Evolutionary conservation across 2,113 vertebrate genomes (phyloP), one percentile per base, ranked within the genome.

Genomic region (Chloebia gouldiae): DNA sequence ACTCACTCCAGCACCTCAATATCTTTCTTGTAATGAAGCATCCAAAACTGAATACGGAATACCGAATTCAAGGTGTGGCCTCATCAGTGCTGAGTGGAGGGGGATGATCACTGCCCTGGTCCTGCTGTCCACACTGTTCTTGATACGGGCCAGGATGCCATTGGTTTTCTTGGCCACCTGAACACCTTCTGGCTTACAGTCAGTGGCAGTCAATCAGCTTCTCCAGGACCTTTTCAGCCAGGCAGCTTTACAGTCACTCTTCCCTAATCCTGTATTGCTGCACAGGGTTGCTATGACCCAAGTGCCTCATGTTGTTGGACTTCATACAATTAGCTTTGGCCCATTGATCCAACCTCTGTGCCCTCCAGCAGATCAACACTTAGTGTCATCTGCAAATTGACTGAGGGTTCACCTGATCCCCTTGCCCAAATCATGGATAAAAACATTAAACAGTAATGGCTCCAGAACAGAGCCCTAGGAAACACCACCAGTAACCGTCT

Each of bases 401-500:
- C 18, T 15, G 23, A 50, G 40, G 11, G 6, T 13, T 3, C 6
- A 19, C 16, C 63, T 6, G 5, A 66, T 68, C 5, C 28, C 14
- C 14, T 68, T 0, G 0, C 49, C n/a, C 11, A 42, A 59, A 57
- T 40, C 2, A 12, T 12, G 24, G 39, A 70, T 47, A 47, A 75
- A 59, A 49, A 7, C 20, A 57, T 35, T 85, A 42, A 76, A 47
- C 7, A 53, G 39, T 42, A 42, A 53, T 30, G 27, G 13, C 10
- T 30, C 15, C n/a, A 65, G 3, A 56, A 27, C 7, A 25, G 33
- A 72, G 18, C 10, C 18, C 25, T 33, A 15, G 40, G 21, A 9
- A 86, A 22, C 13, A 50, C 15, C 42, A 42, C 13, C 40, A 30
- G 21, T 66, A 40, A 45, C 4, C 7, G 81, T 33, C 9, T 66